Evolutionary conservation across 2,113 vertebrate species (phyloP).

Genomic region (Salvelinus sp.): DNA sequence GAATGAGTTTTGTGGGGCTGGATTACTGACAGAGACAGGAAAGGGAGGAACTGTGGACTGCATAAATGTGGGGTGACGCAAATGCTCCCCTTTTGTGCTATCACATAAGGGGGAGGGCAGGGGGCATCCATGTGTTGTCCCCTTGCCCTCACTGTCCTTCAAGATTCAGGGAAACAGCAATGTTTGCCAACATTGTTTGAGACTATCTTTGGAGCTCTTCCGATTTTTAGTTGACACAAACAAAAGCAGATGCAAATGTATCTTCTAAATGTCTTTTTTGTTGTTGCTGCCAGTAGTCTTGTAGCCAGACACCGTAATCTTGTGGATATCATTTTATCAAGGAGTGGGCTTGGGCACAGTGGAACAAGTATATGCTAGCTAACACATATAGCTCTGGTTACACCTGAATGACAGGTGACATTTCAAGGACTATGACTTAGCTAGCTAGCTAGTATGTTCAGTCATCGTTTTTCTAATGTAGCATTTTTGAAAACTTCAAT

Average conservation of each 20-base stretch:
- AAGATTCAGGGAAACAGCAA: slow-evolving; percentile 37
- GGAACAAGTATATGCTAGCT: too few species aligned
- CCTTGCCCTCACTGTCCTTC: slow-evolving; percentile 19
- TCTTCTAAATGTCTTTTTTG: not conserved
- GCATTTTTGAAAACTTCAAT: too few species aligned
- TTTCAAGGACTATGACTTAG: too few species aligned
- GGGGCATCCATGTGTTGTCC: slow-evolving; percentile 26
- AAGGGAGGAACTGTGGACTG: slow-evolving; percentile 31
- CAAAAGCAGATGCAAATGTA: not conserved
- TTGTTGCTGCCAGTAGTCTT: too few species aligned
- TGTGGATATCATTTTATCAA: too few species aligned
- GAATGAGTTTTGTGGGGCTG: slow-evolving; percentile 26
- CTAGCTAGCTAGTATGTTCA: too few species aligned
- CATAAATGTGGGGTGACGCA: slow-evolving; percentile 52
- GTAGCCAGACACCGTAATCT: too few species aligned
- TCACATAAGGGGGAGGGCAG: slow-evolving; percentile 8
- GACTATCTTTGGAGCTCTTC: not conserved
- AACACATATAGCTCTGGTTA: not conserved
- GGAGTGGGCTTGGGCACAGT: too few species aligned
- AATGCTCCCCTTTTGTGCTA: slow-evolving; percentile 39
- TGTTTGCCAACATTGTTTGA: not conserved
- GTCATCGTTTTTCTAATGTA: too few species aligned
- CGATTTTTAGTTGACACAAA: not conserved
- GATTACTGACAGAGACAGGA: slow-evolving; percentile 44
- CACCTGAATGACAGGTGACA: too few species aligned